Evolutionary conservation across 2,888 invertebrate species (phyloP), one percentile per base, ranked within the genome.

Genomic region (Dryomyza anilis): DNA sequence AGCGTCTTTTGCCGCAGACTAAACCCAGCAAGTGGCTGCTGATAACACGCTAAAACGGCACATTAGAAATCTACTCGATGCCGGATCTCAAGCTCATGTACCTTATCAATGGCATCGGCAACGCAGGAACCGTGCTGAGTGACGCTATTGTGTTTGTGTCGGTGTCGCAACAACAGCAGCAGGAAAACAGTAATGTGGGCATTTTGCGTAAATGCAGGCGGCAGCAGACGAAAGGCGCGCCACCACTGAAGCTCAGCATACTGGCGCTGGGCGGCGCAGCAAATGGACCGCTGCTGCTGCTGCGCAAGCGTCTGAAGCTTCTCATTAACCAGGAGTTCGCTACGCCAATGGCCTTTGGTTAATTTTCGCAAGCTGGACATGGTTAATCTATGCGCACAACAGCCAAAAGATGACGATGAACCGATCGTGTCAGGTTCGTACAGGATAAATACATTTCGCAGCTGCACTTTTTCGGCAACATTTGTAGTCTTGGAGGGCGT

Each of bases 401-500:
- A 67, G 3, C 73, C 76, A 5, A 82, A 85, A 29, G 86, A 86
- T 27, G 86, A 85, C 29, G n/a, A n/a, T n/a, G 84, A 81, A 71
- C 71, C 66, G 7, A 67, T 63, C 1, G 16, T 66, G 21, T 75
- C 75, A 48, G n/a, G 29, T 1, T 16, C 19, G 5, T 82, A 67
- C 78, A 82, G 29, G 76, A 81, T 3, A 74, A 76, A 39, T 81
- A 82, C 55, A 77, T 79, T 1, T 78, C 73, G 27, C 75, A 75
- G 50, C 63, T 83, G 33, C 74, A 80, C 0, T 74, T 75, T 48
- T 82, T 83, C 39, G 61, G 66, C 46, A 95, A 95, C 81, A 91
- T 97, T 61, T 91, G 93, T 60, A 96, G 96, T 0, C 94, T n/a
- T 97, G 78, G 93, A 92, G 80, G 98, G 98, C 29, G 95, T 97